Evolutionary conservation across 2,797 vertebrate genomes (phyloP).

Genomic region (Philypnodon macrostomus): DNA sequence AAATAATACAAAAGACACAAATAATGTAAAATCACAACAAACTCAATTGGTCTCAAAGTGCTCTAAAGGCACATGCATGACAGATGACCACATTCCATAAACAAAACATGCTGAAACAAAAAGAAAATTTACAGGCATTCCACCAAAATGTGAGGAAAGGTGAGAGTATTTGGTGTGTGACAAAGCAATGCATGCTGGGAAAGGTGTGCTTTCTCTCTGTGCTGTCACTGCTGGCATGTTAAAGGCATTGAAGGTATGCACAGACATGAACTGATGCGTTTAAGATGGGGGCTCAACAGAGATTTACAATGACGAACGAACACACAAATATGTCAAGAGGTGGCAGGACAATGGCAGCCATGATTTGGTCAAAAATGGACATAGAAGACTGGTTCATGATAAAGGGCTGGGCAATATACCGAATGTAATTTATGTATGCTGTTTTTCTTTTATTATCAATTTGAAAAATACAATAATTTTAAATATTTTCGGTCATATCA

Average conservation of each 20-base stretch:
- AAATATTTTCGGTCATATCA: too few relatives aligned
- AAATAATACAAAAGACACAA: not conserved
- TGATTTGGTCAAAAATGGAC: constrained; percentile 23
- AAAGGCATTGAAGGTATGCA: constrained; percentile 26
- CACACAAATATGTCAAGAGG: constrained; percentile 19
- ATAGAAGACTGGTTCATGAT: constrained; percentile 11
- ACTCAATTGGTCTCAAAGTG: too few relatives aligned
- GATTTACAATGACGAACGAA: constrained; percentile 6
- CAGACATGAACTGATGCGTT: constrained; percentile 11
- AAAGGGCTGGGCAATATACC: too few relatives aligned
- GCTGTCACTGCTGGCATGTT: constrained; percentile 44
- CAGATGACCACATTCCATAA: constrained; percentile 19
- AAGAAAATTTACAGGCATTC: constrained; percentile 38
- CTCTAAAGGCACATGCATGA: constrained; percentile 51
- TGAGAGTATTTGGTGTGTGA: constrained; percentile 33
- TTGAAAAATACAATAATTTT: too few relatives aligned
- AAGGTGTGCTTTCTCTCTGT: constrained; percentile 17
- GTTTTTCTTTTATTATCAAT: too few relatives aligned
- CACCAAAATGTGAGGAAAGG: constrained; percentile 28
- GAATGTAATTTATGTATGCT: too few relatives aligned
- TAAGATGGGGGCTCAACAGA: constrained; percentile 14
- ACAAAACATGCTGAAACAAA: constrained; percentile 48
- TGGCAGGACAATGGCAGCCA: constrained; percentile 8
- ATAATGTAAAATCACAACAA: not conserved
- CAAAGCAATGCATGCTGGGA: constrained; percentile 49